These are phyloP conservation scores for Protobothrops flavoviridis DNA, from an alignment of 2,113 vertebrate species.

Conservation along the genomic window DNA sequence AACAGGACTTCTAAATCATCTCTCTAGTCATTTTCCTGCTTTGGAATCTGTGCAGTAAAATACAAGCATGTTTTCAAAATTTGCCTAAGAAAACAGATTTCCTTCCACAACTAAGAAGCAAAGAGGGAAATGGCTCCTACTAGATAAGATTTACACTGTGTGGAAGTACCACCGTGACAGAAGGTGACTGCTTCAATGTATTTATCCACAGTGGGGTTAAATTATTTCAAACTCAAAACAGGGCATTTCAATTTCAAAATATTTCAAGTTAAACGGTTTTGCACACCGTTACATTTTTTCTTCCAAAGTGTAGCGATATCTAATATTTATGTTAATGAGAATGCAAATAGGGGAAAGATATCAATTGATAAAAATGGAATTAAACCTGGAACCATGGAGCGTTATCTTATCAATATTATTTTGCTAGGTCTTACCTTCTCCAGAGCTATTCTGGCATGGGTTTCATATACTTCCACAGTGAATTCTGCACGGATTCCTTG, in stretches of 20 bases:
- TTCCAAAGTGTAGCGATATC: background rate
- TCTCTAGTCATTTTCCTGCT: background rate
- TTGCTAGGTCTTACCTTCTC: constrained; percentile 76
- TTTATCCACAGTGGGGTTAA: background rate
- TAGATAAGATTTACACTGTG: background rate
- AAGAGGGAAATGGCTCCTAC: background rate
- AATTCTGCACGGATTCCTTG: constrained; percentile 90
- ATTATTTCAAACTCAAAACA: background rate
- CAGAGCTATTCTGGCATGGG: constrained; percentile 87
- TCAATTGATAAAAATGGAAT: background rate
- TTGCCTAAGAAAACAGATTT: background rate
- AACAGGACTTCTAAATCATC: background rate
- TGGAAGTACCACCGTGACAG: background rate
- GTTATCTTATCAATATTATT: background rate
- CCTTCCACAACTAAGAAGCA: background rate
- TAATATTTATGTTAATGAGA: background rate
- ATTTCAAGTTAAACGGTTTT: background rate
- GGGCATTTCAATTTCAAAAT: background rate
- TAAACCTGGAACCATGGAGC: background rate
- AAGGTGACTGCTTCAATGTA: background rate
- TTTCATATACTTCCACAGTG: constrained; percentile 92
- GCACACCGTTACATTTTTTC: background rate
- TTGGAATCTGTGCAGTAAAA: background rate
- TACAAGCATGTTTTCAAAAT: background rate
- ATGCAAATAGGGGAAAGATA: background rate